phyloP scores from a whole-genome alignment of 1,140 invertebrate genomes.

The Danaus melanippus region DNA sequence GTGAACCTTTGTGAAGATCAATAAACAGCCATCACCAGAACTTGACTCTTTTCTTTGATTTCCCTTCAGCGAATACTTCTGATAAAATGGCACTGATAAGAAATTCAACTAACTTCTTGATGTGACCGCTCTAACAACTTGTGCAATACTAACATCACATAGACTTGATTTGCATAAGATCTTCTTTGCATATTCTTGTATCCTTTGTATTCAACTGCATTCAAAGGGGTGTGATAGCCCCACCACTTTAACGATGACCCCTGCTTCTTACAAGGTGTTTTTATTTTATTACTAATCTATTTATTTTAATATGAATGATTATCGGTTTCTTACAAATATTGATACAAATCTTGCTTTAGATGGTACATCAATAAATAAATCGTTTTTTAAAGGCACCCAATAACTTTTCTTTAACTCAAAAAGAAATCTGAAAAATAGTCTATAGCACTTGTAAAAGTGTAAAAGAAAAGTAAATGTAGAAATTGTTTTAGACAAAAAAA shows the following conservation, averaged over 20 bases:
- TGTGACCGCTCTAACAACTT: slow-evolving; percentile 35
- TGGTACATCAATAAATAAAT: too few species aligned
- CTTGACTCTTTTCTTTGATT: slow-evolving; percentile 11
- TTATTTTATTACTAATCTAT: too few species aligned
- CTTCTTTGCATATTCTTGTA: slow-evolving; percentile 34
- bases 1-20: slow-evolving; percentile 22
- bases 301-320: too few species aligned
- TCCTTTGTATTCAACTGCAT: slow-evolving; percentile 34
- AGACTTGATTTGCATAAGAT: slow-evolving; percentile 31
- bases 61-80: slow-evolving; percentile 8
- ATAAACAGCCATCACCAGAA: slow-evolving; percentile 38
- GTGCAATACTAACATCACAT: slow-evolving; percentile 40
- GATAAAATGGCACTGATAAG: neutral
- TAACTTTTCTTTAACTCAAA: too few species aligned
- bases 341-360: too few species aligned
- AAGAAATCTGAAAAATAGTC: too few species aligned
- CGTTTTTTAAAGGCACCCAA: too few species aligned
- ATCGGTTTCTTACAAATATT: too few species aligned
- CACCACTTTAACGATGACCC: slow-evolving; percentile 6
- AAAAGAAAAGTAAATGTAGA: too few species aligned
- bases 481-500: too few species aligned
- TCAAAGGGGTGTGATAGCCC: slow-evolving; percentile 34
- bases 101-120: slow-evolving; percentile 14
- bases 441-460: too few species aligned
- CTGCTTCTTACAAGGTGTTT: slow-evolving; percentile 12